phyloP scores from a whole-genome alignment of 2,113 vertebrate genomes.

The Rhinolophus sinicus region DNA sequence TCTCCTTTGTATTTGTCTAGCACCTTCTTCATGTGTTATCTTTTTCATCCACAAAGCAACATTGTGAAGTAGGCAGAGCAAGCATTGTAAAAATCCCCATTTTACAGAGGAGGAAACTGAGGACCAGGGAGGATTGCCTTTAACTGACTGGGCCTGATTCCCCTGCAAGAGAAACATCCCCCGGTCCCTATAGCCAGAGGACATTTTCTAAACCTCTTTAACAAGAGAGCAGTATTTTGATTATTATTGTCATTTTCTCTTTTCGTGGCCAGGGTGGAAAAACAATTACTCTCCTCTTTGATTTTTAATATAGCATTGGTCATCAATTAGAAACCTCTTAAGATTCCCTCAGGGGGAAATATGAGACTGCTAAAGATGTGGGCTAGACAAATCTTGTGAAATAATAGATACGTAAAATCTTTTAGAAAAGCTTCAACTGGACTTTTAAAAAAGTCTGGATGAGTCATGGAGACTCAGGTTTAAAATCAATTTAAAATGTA shows the following conservation, averaged over 20 bases:
- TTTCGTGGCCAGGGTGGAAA: slow-evolving; percentile 28
- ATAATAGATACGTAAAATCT: slow-evolving; percentile 54
- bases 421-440: slow-evolving; percentile 53
- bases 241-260: slow-evolving; percentile 22
- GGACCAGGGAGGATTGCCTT: background rate
- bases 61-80: background rate
- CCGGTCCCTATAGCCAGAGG: background rate
- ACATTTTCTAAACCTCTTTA: background rate
- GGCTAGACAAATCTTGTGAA: slow-evolving; percentile 52
- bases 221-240: background rate
- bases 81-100: background rate
- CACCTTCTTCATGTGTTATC: background rate
- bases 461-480: slow-evolving; percentile 41
- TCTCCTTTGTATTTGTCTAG: background rate
- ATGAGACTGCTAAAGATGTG: slow-evolving; percentile 55
- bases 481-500: slow-evolving; percentile 43
- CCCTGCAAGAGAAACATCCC: background rate
- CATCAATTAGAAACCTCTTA: slow-evolving; percentile 68
- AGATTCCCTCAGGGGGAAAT: slow-evolving; percentile 60
- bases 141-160: background rate
- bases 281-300: slow-evolving; percentile 60
- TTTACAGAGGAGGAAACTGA: slow-evolving; percentile 5
- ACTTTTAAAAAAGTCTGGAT: slow-evolving; percentile 34
- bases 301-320: slow-evolving; percentile 69
- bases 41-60: background rate